Evolutionary conservation across 2,797 vertebrate genomes (phyloP).

Genomic region (Neostethus bicornis): DNA sequence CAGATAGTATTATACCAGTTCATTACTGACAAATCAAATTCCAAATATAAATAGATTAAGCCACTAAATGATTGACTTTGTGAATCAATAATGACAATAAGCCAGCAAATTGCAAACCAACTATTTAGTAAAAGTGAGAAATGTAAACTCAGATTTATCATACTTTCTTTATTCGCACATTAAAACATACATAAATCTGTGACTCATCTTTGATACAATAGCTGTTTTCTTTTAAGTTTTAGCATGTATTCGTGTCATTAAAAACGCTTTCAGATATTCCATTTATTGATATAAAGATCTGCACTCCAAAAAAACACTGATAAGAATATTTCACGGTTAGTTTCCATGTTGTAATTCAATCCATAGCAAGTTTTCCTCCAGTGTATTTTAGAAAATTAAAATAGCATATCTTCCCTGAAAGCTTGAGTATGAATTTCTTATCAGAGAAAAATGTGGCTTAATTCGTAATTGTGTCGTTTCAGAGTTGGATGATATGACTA

Average conservation of each 20-base stretch:
- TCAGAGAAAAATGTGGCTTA: slow-evolving; percentile 58
- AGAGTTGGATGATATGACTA: slow-evolving; percentile 51
- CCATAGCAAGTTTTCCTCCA: slow-evolving; percentile 41
- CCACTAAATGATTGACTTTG: slow-evolving; percentile 7
- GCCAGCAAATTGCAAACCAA: slow-evolving; percentile 23
- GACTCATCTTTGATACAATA: slow-evolving; percentile 23
- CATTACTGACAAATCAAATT: background rate
- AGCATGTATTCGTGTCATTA: slow-evolving; percentile 30
- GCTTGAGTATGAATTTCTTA: slow-evolving; percentile 50
- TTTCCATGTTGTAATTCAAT: slow-evolving; percentile 57
- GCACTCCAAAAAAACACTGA: slow-evolving; percentile 36
- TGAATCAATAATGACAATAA: slow-evolving; percentile 10
- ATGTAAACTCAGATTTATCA: slow-evolving; percentile 28
- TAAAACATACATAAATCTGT: slow-evolving; percentile 43
- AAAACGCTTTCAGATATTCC: no score
- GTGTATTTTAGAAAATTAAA: slow-evolving; percentile 64
- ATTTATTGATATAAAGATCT: slow-evolving; percentile 37
- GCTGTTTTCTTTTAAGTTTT: slow-evolving; percentile 27
- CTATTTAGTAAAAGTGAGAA: slow-evolving; percentile 21
- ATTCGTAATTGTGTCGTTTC: slow-evolving; percentile 46
- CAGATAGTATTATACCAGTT: background rate
- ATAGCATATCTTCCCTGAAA: slow-evolving; percentile 59
- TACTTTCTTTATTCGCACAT: slow-evolving; percentile 25
- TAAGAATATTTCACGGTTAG: slow-evolving; percentile 41
- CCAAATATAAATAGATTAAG: slow-evolving; percentile 7